These are phyloP conservation scores for Venusia cambrica DNA, from an alignment of 2,888 invertebrate genomes.

Conservation along the genomic window DNA sequence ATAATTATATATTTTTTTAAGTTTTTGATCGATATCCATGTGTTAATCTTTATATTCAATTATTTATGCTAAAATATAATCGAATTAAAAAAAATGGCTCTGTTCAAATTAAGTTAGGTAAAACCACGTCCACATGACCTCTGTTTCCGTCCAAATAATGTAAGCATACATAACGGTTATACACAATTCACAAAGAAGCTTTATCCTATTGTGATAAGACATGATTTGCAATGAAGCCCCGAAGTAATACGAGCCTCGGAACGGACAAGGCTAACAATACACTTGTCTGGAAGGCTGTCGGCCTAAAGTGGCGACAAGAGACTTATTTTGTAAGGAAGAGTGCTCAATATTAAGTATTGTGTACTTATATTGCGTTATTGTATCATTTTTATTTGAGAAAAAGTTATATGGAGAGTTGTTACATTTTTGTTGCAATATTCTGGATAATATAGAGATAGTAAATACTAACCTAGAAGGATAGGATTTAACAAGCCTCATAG, in stretches of 20 bases:
- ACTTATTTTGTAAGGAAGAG: slow-evolving; percentile 18
- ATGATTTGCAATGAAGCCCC: slow-evolving; percentile 2
- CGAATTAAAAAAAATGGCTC: no score
- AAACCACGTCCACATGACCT: not conserved
- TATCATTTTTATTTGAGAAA: not conserved
- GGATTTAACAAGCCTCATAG: no score
- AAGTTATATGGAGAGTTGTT: no score
- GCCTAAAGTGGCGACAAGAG: slow-evolving; percentile 18
- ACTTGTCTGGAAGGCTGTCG: slow-evolving; percentile 22
- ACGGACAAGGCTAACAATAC: slow-evolving; percentile 25
- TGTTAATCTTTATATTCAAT: no score
- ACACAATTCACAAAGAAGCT: slow-evolving; percentile 2
- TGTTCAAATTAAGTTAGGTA: no score
- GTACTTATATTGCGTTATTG: slow-evolving; percentile 6
- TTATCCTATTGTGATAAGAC: slow-evolving; percentile 7
- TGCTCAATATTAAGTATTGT: slow-evolving; percentile 2
- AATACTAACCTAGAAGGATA: no score
- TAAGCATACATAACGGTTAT: slow-evolving; percentile 7
- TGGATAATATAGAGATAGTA: no score
- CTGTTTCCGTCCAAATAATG: slow-evolving; percentile 2
- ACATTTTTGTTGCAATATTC: slow-evolving; percentile 1
- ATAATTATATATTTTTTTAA: no score
- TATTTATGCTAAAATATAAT: no score
- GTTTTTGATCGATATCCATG: no score
- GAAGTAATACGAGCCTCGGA: slow-evolving; percentile 12